Evolutionary conservation across 2,888 invertebrate species (phyloP), one percentile per base, ranked within the genome.

Genomic region (Cheilosia variabilis): DNA sequence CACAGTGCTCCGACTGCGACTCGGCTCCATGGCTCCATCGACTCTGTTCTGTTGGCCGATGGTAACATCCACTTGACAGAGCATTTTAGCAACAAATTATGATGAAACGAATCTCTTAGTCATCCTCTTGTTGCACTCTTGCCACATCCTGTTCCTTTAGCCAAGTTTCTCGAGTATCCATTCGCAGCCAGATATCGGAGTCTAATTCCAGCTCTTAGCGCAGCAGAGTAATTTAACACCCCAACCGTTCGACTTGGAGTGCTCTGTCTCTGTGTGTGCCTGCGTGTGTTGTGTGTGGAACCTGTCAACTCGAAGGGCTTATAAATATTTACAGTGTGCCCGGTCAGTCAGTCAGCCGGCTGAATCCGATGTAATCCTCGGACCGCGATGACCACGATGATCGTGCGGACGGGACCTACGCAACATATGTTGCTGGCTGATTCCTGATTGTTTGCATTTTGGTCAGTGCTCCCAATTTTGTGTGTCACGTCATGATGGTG

Each of bases 1-100:
- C 55, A 24, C 27, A 22, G 10, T 62, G 19, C 41, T 31, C 24
- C 50, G 17, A 17, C 41, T 27, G 15, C 17, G 45, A 45, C 45
- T 19, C 57, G 22, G 52, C 0, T 50, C 19, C 9, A 31, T 7
- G n/a, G 50, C 43, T 57, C 50, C 69, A 63, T 41, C 37, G 9
- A 4, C 15, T 53, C n/a, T 19, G 15, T 31, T 31, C 6, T 4
- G n/a, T n/a, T 2, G 17, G 17, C 19, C 47, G 31, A 17, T 24
- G 47, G 43, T 31, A 76, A 73, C 34, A 63, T 75, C 62, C 68
- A 77, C 76, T 77, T 66, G 72, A 68, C 58, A 76, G 81, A 77
- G 58, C 68, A 86, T 86, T 81, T 86, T 86, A 77, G 66, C 86
- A 76, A 81, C 86, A 81, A 81, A 81, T 86, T 86, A 86, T 86